phyloP scores from a whole-genome alignment of 1,140 invertebrate genomes.

The Lepidurus packardi region DNA sequence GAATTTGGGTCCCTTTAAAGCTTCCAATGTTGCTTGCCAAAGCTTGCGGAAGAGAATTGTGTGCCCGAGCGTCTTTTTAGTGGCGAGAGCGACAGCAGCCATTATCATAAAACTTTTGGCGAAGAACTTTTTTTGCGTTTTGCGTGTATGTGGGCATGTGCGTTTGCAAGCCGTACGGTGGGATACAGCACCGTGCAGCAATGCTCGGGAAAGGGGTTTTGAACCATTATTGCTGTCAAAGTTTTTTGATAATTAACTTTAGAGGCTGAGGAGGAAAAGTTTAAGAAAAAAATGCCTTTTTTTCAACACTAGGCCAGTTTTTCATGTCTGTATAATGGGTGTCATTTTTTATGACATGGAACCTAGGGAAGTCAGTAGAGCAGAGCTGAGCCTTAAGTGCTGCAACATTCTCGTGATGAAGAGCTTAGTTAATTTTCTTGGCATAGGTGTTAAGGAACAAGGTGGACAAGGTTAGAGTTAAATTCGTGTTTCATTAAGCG shows the following conservation, averaged over 20 bases:
- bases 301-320: neutral
- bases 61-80: neutral
- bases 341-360: slow-evolving; percentile 6
- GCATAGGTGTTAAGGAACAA: neutral
- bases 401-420: neutral
- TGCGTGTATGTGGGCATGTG: neutral
- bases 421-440: neutral
- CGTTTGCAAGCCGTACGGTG: too few relatives aligned
- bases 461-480: neutral
- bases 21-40: neutral
- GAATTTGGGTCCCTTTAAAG: neutral
- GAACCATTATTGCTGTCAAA: slow-evolving; percentile 14
- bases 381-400: neutral
- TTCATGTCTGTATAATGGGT: neutral
- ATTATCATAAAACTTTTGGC: slow-evolving; percentile 11
- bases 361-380: neutral
- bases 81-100: neutral
- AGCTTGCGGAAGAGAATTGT: slow-evolving; percentile 10
- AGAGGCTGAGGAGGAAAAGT: neutral
- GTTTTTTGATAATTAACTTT: slow-evolving; percentile 8
- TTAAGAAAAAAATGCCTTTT: neutral
- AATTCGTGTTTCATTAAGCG: too few relatives aligned
- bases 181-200: too few relatives aligned
- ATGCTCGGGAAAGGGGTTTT: neutral
- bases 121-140: neutral